Evolutionary conservation across 2,113 vertebrate genomes (phyloP).

Genomic region (Siphamia tubifer): DNA sequence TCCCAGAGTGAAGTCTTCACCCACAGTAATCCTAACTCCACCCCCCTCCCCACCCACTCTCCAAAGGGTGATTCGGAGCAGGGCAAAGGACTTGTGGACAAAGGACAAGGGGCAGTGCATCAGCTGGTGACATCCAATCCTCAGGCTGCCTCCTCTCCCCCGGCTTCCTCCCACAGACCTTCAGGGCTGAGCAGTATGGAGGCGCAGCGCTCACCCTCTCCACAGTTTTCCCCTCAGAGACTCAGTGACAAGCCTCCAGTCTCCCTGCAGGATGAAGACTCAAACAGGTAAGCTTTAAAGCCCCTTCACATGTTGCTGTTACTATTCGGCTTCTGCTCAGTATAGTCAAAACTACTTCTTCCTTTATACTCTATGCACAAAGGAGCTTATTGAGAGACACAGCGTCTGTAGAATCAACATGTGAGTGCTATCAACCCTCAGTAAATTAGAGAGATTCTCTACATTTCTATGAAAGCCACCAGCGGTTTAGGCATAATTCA

Average conservation of each 20-base stretch:
- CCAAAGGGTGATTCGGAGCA: slow-evolving; percentile 48
- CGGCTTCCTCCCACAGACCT: slow-evolving; percentile 53
- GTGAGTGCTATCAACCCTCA: slow-evolving; percentile 39
- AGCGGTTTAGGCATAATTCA: not conserved
- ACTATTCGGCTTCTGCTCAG: not conserved
- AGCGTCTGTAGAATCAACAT: slow-evolving; percentile 35
- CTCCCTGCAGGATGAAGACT: slow-evolving; percentile 83
- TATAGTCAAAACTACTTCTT: not conserved
- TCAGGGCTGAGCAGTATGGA: slow-evolving; percentile 79
- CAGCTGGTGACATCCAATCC: slow-evolving; percentile 51
- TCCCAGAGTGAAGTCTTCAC: slow-evolving; percentile 39
- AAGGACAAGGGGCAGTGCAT: slow-evolving; percentile 55
- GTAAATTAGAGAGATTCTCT: slow-evolving; percentile 44
- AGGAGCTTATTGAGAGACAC: slow-evolving; percentile 61
- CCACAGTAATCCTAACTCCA: slow-evolving; percentile 7
- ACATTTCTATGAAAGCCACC: slow-evolving; percentile 15
- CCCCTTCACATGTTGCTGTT: not conserved
- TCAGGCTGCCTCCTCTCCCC: slow-evolving; percentile 57
- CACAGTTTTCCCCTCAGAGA: slow-evolving; percentile 94
- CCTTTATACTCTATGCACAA: slow-evolving; percentile 54
- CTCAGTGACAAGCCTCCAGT: slow-evolving; percentile 91
- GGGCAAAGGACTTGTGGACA: slow-evolving; percentile 51
- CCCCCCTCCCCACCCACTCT: slow-evolving; percentile 54
- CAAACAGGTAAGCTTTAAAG: slow-evolving; percentile 80
- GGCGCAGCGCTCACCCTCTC: slow-evolving; percentile 88